A percentile compares a stretch with the other conserved stretches of the same genome.
phyloP scores from a whole-genome alignment of 2,113 vertebrate species.

The Rhinogobius similis region DNA sequence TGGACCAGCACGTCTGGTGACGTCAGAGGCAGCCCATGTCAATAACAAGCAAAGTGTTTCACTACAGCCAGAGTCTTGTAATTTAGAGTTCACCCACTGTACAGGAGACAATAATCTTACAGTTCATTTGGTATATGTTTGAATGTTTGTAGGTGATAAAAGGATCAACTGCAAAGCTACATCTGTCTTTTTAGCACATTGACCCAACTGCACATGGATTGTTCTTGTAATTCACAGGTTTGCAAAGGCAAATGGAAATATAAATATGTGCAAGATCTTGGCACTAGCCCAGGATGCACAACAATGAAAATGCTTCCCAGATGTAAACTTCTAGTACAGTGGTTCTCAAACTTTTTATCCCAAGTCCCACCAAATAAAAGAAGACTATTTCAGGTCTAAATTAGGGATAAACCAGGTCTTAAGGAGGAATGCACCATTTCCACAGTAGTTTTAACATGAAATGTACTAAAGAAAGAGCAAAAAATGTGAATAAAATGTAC shows the following conservation, averaged over 20 bases:
- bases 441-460: too few species aligned
- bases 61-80: conserved; percentile 8
- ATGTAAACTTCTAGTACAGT: too few species aligned
- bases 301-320: conserved; percentile 17
- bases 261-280: conserved; percentile 1
- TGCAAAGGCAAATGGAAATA: background rate
- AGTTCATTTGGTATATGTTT: background rate
- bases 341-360: too few species aligned
- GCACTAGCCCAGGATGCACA: background rate
- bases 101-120: background rate
- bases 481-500: too few species aligned
- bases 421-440: too few species aligned
- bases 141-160: background rate
- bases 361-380: too few species aligned
- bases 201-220: background rate
- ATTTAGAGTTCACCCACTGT: background rate
- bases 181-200: background rate
- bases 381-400: too few species aligned
- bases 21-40: conserved; percentile 52
- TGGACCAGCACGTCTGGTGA: conserved; percentile 40
- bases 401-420: too few species aligned
- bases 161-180: background rate
- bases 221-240: background rate
- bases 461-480: too few species aligned
- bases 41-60: conserved; percentile 29